Conservation (phyloP, 1,140 invertebrate genomes). For the Drosophila grimshawi region DNA sequence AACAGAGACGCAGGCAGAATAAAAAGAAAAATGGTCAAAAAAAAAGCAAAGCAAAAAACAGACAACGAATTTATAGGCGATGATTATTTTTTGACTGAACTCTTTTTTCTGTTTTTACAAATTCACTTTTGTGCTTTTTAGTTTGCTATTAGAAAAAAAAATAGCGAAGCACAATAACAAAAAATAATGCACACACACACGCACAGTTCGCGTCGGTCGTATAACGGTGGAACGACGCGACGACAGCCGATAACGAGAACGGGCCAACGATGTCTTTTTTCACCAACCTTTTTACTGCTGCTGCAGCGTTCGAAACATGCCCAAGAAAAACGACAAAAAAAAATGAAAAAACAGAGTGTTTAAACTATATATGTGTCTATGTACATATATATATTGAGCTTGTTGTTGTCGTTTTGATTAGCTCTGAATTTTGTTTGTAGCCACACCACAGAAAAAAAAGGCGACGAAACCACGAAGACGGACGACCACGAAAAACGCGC, state of each 20-base stretch:
- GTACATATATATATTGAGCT: constrained; percentile 17
- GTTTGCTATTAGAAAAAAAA: constrained; percentile 20
- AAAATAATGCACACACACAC: constrained; percentile 50
- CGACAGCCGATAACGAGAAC: constrained; percentile 52
- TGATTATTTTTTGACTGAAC: constrained; percentile 25
- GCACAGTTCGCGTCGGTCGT: constrained; percentile 30
- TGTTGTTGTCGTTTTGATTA: constrained; percentile 11
- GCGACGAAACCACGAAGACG: constrained; percentile 36
- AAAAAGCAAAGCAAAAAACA: constrained; percentile 31
- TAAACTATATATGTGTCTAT: constrained; percentile 20
- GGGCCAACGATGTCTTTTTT: constrained; percentile 46
- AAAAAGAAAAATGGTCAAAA: constrained; percentile 35
- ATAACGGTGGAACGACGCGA: constrained; percentile 46
- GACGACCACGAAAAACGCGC: constrained; percentile 37
- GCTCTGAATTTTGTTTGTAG: constrained; percentile 32
- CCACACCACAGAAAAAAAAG: constrained; percentile 20
- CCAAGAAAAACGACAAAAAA: constrained; percentile 46
- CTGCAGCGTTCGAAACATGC: constrained; percentile 46
- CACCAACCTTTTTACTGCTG: constrained; percentile 48
- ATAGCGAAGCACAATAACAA: constrained; percentile 46
- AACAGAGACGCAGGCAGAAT: constrained; percentile 37
- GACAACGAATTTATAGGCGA: constrained; percentile 22
- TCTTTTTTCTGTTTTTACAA: constrained; percentile 12
- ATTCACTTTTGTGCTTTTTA: constrained; percentile 21
- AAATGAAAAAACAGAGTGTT: constrained; percentile 10